phyloP scores from a whole-genome alignment of 2,113 vertebrate genomes.

The Clarias macrocephalus region DNA sequence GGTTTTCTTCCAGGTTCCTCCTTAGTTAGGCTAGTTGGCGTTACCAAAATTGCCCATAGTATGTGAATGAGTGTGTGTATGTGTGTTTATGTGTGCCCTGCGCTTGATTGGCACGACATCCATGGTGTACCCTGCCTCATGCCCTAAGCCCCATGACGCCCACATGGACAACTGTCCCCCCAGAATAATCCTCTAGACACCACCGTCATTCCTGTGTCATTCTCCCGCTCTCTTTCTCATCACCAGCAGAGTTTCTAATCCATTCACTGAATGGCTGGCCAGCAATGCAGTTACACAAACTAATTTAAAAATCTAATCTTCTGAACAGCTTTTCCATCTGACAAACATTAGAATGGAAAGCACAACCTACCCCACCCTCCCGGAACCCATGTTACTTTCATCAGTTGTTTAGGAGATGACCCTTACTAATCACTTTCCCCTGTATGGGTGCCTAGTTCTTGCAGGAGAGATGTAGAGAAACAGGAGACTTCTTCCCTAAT shows the following conservation, averaged over 20 bases:
- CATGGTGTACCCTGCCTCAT: too few relatives aligned
- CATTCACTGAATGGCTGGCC: slow-evolving; percentile 24
- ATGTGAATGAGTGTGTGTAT: too few relatives aligned
- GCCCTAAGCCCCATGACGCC: too few relatives aligned
- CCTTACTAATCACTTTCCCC: not conserved
- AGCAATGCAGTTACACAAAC: slow-evolving; percentile 21
- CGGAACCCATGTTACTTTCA: not conserved
- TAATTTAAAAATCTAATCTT: slow-evolving; percentile 35
- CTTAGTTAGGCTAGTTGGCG: too few relatives aligned
- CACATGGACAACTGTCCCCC: not conserved
- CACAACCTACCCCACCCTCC: slow-evolving; percentile 14
- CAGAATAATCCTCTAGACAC: slow-evolving; percentile 28
- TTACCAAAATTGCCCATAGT: too few relatives aligned
- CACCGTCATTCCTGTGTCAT: not conserved
- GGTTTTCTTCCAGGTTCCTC: too few relatives aligned
- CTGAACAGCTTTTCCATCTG: not conserved
- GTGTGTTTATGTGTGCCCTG: too few relatives aligned
- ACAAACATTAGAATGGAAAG: slow-evolving; percentile 19
- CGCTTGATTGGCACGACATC: too few relatives aligned
- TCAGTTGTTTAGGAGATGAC: not conserved
- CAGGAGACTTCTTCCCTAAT: slow-evolving; percentile 18
- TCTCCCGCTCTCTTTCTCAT: slow-evolving; percentile 13
- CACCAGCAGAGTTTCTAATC: slow-evolving; percentile 42
- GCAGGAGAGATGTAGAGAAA: not conserved
- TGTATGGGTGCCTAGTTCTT: not conserved